Base-by-base conservation (phyloP, 2,113 vertebrate species). In the Ptilonorhynchus violaceus region DNA sequence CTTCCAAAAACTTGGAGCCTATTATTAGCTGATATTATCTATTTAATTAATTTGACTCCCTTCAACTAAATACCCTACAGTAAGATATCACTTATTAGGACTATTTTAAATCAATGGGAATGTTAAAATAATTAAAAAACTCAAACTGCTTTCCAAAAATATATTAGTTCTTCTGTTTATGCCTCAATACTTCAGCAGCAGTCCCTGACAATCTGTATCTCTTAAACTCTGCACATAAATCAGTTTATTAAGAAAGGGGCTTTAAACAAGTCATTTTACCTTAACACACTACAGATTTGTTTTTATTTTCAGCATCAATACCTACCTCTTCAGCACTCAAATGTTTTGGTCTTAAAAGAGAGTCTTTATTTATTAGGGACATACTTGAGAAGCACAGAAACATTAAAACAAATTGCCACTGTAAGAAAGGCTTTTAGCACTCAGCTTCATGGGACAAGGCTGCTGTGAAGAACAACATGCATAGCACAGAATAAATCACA, bases 251-350 rank as follows among this genome's bases (percentile, higher is more conserved):
- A 66, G 24, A 68, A 81, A 58, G 27, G 23, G 23, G 10, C 25
- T 88, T 88, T 72, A 31, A 87, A 52, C 3, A 83, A 83, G 33
- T 17, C 47, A 41, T 15, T 76, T 79, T 30, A 60, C 56, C 64
- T 89, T 39, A 82, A 50, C 8, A 41, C 15, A 21, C 17, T 93
- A 15, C 23, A 7, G 49, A 30, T 31, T 23, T 66, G 5, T 56
- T 58, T 69, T 56, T 50, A 33, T 37, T 24, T 41, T 22, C 59
- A 92, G 69, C 74, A 50, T 78, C 78, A 92, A 96, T 93, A 98
- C 97, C 97, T 87, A 97, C 98, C 98, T 97, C 46, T 33, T 96
- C 83, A 91, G 82, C 47, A 91, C 33, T 93, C 79, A 95, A 94
- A 93, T 7, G 49, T 67, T 94, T 97, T 19, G 18, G 44, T 59